A percentile compares a stretch with the other conserved stretches of the same genome.
These are phyloP conservation scores for Leptura quadrifasciata DNA, from an alignment of 2,888 invertebrate genomes.

Conservation along the genomic window DNA sequence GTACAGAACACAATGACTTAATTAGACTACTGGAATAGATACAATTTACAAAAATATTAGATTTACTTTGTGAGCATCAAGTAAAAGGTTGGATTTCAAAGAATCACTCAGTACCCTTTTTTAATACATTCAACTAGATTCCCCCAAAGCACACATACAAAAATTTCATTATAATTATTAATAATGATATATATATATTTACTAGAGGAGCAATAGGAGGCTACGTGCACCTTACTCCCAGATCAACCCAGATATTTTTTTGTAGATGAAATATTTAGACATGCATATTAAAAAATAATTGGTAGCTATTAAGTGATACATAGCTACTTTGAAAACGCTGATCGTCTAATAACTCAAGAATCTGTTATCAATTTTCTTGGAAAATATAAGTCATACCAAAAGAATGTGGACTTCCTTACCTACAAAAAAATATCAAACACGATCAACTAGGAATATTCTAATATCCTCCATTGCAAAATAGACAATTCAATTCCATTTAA, in stretches of 20 bases:
- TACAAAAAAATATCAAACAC: too few species aligned
- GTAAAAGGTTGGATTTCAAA: neutral
- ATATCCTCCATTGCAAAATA: too few species aligned
- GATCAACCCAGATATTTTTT: neutral
- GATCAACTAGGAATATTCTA: too few species aligned
- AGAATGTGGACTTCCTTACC: too few species aligned
- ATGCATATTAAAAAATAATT: too few species aligned
- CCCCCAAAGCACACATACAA: neutral
- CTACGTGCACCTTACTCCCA: neutral
- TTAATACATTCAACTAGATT: neutral
- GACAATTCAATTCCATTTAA: too few species aligned
- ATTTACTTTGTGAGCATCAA: slow-evolving; percentile 15
- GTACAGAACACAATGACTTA: slow-evolving; percentile 9
- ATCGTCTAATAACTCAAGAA: too few species aligned
- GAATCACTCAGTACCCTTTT: neutral
- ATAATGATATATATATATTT: too few species aligned
- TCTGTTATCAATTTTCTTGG: too few species aligned
- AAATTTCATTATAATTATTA: neutral
- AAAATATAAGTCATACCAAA: too few species aligned
- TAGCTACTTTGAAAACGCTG: too few species aligned
- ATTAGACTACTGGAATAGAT: slow-evolving; percentile 20
- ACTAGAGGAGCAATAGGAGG: neutral
- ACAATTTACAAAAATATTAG: slow-evolving; percentile 25
- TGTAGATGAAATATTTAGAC: neutral
- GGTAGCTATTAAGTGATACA: too few species aligned